Evolutionary conservation across 53 echinoderm and acorn worm genomes (phyloP).

Genomic region (Glandiceps talaboti): DNA sequence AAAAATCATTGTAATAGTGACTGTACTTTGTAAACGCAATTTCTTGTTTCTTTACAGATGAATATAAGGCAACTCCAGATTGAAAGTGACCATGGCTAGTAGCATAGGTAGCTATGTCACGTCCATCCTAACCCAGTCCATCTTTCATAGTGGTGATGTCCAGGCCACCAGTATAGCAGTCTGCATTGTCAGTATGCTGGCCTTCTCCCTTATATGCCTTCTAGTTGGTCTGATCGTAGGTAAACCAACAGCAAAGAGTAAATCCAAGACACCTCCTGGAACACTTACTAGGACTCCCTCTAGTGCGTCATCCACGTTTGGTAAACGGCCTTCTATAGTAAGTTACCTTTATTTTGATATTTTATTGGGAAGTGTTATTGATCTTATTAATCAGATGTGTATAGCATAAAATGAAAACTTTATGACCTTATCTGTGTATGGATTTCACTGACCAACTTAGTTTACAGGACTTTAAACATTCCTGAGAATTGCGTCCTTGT

Average conservation of each 20-base stretch:
- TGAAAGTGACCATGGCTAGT: background rate
- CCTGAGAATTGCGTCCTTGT: too few relatives aligned
- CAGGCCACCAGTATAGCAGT: slow-evolving; percentile 33
- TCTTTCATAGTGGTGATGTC: slow-evolving; percentile 30
- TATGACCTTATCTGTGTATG: too few relatives aligned
- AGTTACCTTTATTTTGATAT: too few relatives aligned
- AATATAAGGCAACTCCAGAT: background rate
- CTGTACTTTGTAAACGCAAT: too few relatives aligned
- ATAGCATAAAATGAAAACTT: too few relatives aligned
- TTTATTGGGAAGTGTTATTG: too few relatives aligned
- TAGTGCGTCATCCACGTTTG: background rate
- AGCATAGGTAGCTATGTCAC: slow-evolving; percentile 12
- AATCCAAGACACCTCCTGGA: background rate
- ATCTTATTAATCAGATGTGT: too few relatives aligned
- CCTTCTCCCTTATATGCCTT: slow-evolving; percentile 7
- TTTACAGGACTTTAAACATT: too few relatives aligned
- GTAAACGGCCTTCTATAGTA: background rate
- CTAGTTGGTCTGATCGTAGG: slow-evolving; percentile 15
- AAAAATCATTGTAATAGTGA: too few relatives aligned
- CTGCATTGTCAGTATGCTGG: slow-evolving; percentile 25
- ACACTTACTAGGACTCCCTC: background rate
- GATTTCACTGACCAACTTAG: too few relatives aligned
- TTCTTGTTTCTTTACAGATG: too few relatives aligned
- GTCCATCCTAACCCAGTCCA: slow-evolving; percentile 12
- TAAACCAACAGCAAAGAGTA: slow-evolving; percentile 16